Evolutionary conservation across 2,113 vertebrate species (phyloP), one percentile per base, ranked within the genome.

Genomic region (Nannobrachium achirus): DNA sequence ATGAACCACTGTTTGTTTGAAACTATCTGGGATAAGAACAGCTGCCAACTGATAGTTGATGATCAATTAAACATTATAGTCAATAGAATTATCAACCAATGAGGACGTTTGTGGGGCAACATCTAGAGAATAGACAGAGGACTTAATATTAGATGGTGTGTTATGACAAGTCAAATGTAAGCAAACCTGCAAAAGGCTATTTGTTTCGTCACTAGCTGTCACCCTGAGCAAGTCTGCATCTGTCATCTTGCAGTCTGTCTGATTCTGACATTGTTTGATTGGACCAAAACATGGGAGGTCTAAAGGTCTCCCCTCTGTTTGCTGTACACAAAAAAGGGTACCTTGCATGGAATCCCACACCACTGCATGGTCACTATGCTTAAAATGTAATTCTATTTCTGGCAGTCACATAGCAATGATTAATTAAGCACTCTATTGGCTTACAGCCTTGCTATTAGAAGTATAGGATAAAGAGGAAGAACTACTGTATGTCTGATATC

Each of bases 361-460:
- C 50, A 71, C 55, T 71, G n/a, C n/a, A n/a, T n/a, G 60, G 56
- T 66, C 63, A n/a, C 63, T 69, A 58, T 66, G 63, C 50, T 70
- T 74, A 65, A 78, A 87, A 87, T 85, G 75, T 80, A 75, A 70
- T 53, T 48, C 8, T 67, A 59, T 72, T 80, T 69, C 55, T 71
- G 63, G 56, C 64, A 66, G 66, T 73, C 50, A 73, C 51, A 18
- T 57, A 65, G 56, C 53, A 53, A 42, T 51, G 44, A 66, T 84
- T 82, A 73, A 82, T 78, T 74, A 67, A 75, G 63, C 51, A 14
- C 56, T 59, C 59, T 69, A 75, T 59, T 52, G 64, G 56, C 61
- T 62, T 66, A 14, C 39, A 63, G 20, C 33, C 58, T 73, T 72
- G 79, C 70, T 62, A 66, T 79, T 84, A 58, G 78, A 69, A 67